Evolutionary conservation across 2,797 vertebrate species (phyloP).

Genomic region (Hylomyscus alleni): DNA sequence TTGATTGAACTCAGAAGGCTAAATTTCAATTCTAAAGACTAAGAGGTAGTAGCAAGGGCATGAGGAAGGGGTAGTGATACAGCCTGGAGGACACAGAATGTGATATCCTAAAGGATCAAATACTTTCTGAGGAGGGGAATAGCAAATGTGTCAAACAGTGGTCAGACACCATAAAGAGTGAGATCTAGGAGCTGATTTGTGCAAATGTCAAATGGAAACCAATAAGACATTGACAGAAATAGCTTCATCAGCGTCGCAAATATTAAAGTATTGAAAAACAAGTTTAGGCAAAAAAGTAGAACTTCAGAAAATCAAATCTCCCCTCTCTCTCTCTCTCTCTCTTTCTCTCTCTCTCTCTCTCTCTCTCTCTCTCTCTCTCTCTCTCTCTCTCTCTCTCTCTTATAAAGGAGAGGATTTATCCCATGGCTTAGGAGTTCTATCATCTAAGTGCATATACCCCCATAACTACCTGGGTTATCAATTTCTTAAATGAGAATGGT

Average conservation of each 20-base stretch:
- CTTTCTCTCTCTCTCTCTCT: neutral
- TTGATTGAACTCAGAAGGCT: neutral
- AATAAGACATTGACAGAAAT: neutral
- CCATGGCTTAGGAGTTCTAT: neutral
- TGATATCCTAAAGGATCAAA: neutral
- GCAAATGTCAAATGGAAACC: constrained; percentile 18
- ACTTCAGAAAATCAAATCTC: neutral
- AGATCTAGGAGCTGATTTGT: neutral
- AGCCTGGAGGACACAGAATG: neutral
- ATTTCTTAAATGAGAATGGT: neutral
- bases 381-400: neutral
- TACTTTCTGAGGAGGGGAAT: neutral
- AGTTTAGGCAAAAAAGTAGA: neutral
- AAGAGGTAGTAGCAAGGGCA: neutral
- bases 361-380: neutral
- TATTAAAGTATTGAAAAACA: constrained; percentile 31
- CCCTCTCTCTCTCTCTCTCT: neutral
- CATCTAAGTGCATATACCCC: neutral
- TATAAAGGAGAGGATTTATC: neutral
- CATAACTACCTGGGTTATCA: neutral
- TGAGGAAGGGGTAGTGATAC: neutral
- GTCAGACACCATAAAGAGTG: neutral
- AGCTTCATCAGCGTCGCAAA: neutral
- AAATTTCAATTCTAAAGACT: neutral
- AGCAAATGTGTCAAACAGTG: neutral